Base-by-base conservation (phyloP, 2,888 invertebrate species). In the Limnephilus rhombicus region DNA sequence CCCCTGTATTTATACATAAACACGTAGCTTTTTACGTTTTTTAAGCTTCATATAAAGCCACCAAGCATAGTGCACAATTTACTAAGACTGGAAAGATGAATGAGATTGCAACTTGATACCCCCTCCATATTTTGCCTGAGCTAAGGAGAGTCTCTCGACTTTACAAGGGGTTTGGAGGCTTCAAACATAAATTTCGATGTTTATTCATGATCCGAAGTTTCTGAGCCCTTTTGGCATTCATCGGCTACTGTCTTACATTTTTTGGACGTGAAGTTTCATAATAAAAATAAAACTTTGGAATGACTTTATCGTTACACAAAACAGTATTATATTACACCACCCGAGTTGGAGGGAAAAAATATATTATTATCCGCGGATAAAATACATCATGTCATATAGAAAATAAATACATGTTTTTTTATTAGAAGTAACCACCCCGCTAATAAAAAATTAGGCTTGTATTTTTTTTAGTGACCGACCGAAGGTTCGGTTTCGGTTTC, bases 31-130 rank as follows among this genome's bases (percentile, higher is more conserved):
- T 87, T 86, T 86, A 41, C 9, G n/a, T n/a, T 86, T 86, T 85
- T 45, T 45, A 9, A n/a, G n/a, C 85, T 45, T 86, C 85, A 86
- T 41, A 83, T 49, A 86, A 86, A 53, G 31, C 86, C 49, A 49
- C 88, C 49, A 31, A 31, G 80, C 89, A 81, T 81, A 81, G 89
- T 81, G 37, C 80, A 89, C 80, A 89, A 89, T 89, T 89, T 89
- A 89, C 89, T 89, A 80, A 81, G 81, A 81, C 68, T 68, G 68
- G 31, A 37, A 68, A 90, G 86, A 85, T 49, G 89, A 90, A 85
- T 92, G 92, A 85, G 53, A 89, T 92, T 80, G 85, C 92, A 90
- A 92, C 80, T 53, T 86, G 91, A 91, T 91, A 91, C 85, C 83
- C 83, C 49, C 89, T 85, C 83, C 49, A 37, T 82, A 80, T 29